Base-by-base conservation (phyloP, 2,797 vertebrate genomes). In the Gymnopithys bicolor region DNA sequence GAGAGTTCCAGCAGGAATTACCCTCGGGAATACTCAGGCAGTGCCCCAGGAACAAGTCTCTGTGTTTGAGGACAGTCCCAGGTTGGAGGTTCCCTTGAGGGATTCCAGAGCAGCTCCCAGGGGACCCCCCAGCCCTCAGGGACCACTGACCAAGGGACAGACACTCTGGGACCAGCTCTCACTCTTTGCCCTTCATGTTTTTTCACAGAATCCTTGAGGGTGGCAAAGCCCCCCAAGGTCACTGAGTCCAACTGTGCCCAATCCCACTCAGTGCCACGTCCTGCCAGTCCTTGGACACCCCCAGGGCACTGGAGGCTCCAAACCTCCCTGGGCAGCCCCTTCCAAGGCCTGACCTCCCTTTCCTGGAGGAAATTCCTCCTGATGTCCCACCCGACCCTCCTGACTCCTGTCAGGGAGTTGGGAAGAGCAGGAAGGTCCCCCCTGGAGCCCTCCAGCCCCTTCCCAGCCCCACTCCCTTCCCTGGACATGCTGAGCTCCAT, bases 361-460 rank as follows among this genome's bases (percentile, higher is more conserved):
- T 25, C 33, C 48, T 55, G 3, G 21, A 0, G 19, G 48, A 62
- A 69, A 70, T 70, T 48, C 56, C 48, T 41, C 5, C 55, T 30
- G 33, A 5, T 18, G 25, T 2, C 49, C 74, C 12, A 8, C 7
- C 25, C 9, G 14, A 14, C 1, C 64, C 41, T 62, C 37, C 35
- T 12, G 4, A 9, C 8, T 33, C 4, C 33, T 48, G n/a, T 7
- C n/a, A 79, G 51, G 30, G 19, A 28, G 16, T 0, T 30, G 4
- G 24, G 53, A 2, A 60, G 32, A 64, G 12, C 15, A 5, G 37
- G 0, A 32, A 32, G 25, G 9, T 45, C 1, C 16, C 11, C 4
- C 59, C 37, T 24, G 14, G 60, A 43, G 21, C 39, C 5, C 35
- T 37, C 11, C 74, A 80, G 37, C 27, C 23, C 60, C 13, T 60